phyloP scores from a whole-genome alignment of 2,113 vertebrate genomes.

The Choloepus hoffmanni region DNA sequence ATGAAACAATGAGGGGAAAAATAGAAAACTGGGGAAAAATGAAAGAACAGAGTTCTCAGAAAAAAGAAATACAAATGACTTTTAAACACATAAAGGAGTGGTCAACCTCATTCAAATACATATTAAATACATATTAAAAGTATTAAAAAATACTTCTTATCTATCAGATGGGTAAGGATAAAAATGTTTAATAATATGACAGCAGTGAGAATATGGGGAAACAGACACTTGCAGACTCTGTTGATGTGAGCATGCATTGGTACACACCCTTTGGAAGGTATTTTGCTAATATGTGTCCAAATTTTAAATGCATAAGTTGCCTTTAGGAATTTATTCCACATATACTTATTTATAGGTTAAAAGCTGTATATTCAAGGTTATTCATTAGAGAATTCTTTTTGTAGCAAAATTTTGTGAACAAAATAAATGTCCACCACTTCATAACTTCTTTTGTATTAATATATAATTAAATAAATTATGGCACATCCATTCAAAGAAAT shows the following conservation, averaged over 20 bases:
- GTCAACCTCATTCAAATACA: not conserved
- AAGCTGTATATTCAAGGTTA: not conserved
- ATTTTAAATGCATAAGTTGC: not conserved
- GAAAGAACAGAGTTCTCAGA: not conserved
- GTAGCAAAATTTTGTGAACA: not conserved
- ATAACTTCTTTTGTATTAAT: not conserved
- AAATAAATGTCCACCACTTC: not conserved
- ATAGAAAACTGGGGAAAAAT: not conserved
- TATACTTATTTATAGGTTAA: not conserved
- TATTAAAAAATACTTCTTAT: not conserved
- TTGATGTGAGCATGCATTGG: no score
- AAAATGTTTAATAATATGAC: not conserved
- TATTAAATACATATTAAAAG: no score
- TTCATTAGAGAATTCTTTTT: not conserved
- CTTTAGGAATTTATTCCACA: not conserved
- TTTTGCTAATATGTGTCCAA: not conserved
- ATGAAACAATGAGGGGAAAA: slow-evolving; percentile 16
- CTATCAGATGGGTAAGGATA: not conserved
- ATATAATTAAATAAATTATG: not conserved
- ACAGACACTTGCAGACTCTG: not conserved
- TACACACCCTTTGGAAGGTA: not conserved
- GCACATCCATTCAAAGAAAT: not conserved
- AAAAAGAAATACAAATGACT: slow-evolving; percentile 46
- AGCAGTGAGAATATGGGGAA: not conserved
- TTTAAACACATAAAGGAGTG: not conserved